Evolutionary conservation across 2,888 invertebrate genomes (phyloP), one percentile per base, ranked within the genome.

Genomic region (Poecilus cupreus): DNA sequence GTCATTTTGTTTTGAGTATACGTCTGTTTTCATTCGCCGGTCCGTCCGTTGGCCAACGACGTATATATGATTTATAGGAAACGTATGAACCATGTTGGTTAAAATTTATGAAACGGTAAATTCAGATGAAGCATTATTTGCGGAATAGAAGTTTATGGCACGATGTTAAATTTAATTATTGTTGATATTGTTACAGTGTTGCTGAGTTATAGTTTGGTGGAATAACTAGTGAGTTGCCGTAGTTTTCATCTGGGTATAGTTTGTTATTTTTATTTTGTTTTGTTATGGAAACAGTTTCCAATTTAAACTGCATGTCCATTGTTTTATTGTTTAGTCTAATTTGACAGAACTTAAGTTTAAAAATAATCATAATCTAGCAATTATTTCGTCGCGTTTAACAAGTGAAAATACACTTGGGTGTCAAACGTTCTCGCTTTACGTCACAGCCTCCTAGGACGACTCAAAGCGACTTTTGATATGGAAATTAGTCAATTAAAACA

Each of bases 401-500:
- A 54, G 22, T 26, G 60, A 60, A 60, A 60, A 60, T 60, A 60
- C 60, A 24, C 10, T 13, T 32, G 18, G 22, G 32, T 60, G 64
- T 68, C 37, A 68, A 68, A 37, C 64, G 37, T 32, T 68, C 20
- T 68, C 64, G 37, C 16, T 32, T 68, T 37, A 68, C 60, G 26
- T 13, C 46, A 13, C n/a, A 46, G 57, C 16, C 32, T 54, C 5
- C 32, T 68, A 68, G 16, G 18, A 37, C 46, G 46, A 11, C 5
- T 72, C 72, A 72, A 72, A 72, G 72, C 20, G 18, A 72, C 72
- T 72, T 77, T 77, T 77, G 77, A 77, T 77, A 77, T 77, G 77
- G 10, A 77, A 77, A 77, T 77, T 51, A 64, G 64, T 24, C 60
- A 77, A 77, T 77, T 77, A 77, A 76, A 77, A 77, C 64, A 64